Evolutionary conservation across 2,888 invertebrate species (phyloP), one percentile per base, ranked within the genome.

Genomic region (Conus canariensis): DNA sequence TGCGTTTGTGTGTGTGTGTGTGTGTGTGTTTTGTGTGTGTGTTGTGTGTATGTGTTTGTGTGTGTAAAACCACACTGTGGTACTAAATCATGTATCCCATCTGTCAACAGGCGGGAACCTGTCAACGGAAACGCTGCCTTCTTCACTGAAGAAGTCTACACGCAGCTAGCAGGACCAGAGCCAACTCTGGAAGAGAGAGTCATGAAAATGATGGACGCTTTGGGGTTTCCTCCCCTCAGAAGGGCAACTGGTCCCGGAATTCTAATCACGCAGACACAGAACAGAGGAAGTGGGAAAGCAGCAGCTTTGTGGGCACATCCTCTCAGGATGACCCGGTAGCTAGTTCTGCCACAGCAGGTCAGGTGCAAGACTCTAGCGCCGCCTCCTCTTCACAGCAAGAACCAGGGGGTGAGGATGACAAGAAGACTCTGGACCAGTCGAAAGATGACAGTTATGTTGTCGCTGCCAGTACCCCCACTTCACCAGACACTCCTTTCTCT

Each of bases 81-180:
- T 45, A 45, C 45, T 45, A 45, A 45, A 45, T 45, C 45, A n/a
- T 85, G n/a, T 59, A 4, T 60, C 16, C 10, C 25, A 8, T 60
- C 5, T 85, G n/a, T 91, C 58, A 82, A 10, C 90, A 91, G 91
- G 85, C 91, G 90, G 77, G 92, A 92, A 56, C 92, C 92, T 16
- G 87, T 91, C 22, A 94, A 94, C 93, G 94, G 94, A 25, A 90
- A 90, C 25, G 89, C 88, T 19, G 90, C 90, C 19, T 94, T 93
- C 90, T 94, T 94, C 87, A 92, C 93, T 19, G 94, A 94, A 87
- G 93, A 92, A 74, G 92, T 90, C 12, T 94, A 91, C 85, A 70
- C 85, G 0, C 90, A 90, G n/a, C 91, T 93, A 80, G 77, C 93
- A 12, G 92, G 92, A 0, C 90, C 90, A 45, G 93, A 93, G 19